Evolutionary conservation across 2,113 vertebrate genomes (phyloP), one percentile per base, ranked within the genome.

Genomic region (Xiphophorus couchianus): DNA sequence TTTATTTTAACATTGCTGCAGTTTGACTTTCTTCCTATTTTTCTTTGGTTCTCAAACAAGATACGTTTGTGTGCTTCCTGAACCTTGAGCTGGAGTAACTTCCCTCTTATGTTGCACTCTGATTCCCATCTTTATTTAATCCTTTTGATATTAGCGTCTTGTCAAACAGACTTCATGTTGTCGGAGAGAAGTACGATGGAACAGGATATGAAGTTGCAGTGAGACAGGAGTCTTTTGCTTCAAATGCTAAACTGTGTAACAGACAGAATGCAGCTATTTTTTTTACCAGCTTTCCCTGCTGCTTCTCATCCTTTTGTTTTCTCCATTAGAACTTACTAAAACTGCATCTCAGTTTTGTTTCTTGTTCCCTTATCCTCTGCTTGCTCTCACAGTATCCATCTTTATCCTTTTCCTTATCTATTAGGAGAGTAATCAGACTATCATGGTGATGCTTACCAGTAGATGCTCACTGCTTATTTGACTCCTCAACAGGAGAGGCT

Each of bases 381-480:
- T 69, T 73, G 37, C 66, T 31, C 74, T 76, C 76, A 54, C 77
- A 77, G 69, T 81, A 77, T 91, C 84, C 69, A 39, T 81, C 83
- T 76, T 71, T 72, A 85, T 87, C 80, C 83, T 74, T 81, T 72
- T 61, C 61, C 81, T 76, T 63, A 86, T 82, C 77, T 89, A 87
- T 87, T 89, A 89, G 85, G 88, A 73, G 87, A 89, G 91, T 89
- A 90, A 92, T 90, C 84, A 86, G 85, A 39, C 87, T 84, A 89
- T 85, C 83, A 73, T 82, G 67, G 78, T 79, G 73, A 65, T 78
- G 86, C 85, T 81, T 29, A 37, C 35, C 35, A 37, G 10, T 37
- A 76, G 80, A 74, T 22, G 13, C 51, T 42, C 75, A 44, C 73
- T 87, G 82, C 90, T 90, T 85, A 89, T 88, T 81, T 71, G 76